phyloP scores from a whole-genome alignment of 2,113 vertebrate genomes.

The Austrofundulus limnaeus region DNA sequence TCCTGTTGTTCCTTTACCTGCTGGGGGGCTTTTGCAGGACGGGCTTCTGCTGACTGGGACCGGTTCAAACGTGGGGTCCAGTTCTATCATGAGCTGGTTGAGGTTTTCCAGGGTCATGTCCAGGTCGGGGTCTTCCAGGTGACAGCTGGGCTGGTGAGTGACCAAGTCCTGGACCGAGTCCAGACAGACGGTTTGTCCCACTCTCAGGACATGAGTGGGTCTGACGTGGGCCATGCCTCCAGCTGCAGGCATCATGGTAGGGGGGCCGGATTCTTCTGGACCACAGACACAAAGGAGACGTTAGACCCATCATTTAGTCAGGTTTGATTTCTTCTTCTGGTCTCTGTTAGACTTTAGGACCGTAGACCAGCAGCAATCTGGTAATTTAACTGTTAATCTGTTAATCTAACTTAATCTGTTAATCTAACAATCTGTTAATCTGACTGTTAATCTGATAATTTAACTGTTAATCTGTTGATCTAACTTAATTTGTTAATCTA shows the following conservation, averaged over 20 bases:
- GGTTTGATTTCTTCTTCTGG: too few species aligned
- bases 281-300: slow-evolving; percentile 29
- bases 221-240: slow-evolving; percentile 78
- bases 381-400: too few species aligned
- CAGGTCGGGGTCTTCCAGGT: slow-evolving; percentile 37
- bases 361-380: too few species aligned
- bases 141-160: slow-evolving; percentile 1
- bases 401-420: too few species aligned
- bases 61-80: slow-evolving; percentile 84
- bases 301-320: too few species aligned
- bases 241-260: slow-evolving; percentile 62
- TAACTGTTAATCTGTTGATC: too few species aligned
- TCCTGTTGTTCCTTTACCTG: slow-evolving; percentile 51
- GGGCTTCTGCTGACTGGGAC: slow-evolving; percentile 28
- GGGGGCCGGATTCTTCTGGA: slow-evolving; percentile 31
- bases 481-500: too few species aligned
- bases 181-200: slow-evolving; percentile 80
- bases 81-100: slow-evolving; percentile 85
- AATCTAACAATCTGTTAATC: too few species aligned
- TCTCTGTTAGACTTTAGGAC: too few species aligned
- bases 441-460: too few species aligned
- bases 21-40: slow-evolving; percentile 14
- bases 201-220: slow-evolving; percentile 79
- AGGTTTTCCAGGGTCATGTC: slow-evolving; percentile 81
- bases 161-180: slow-evolving; percentile 34